Evolutionary conservation across 2,797 vertebrate species (phyloP), one percentile per base, ranked within the genome.

Genomic region (Platalea minor): DNA sequence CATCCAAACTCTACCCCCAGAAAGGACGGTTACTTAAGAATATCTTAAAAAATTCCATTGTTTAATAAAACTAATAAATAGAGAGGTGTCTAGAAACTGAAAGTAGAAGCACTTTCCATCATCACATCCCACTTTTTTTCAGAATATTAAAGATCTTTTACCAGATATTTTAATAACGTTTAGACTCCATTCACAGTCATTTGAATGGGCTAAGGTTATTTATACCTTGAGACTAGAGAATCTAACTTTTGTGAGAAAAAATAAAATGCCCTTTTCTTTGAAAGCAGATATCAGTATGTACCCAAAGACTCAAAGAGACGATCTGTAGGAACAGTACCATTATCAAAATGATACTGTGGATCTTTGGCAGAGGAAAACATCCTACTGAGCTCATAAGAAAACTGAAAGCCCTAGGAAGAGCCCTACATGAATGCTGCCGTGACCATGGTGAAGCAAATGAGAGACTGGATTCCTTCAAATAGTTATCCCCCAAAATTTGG

Each of bases 291-390:
- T 61, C 51, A 41, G n/a, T 17, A 16, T 1, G 3, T 13, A 21
- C 59, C 48, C 70, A 26, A 70, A 79, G 63, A 57, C 41, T 53
- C 31, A 50, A 65, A 63, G 14, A 56, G 21, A 61, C 77, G 5
- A 4, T 9, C 31, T 0, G 0, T 10, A 35, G 43, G 25, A 78
- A 25, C 14, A 15, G 11, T 6, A 19, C 17, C 37, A 33, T 13
- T 18, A 35, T 20, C 28, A 73, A 56, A 48, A 10, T n/a, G 33
- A n/a, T 69, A 33, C 45, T 18, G 23, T 41, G 73, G 25, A 45
- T 69, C 26, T 84, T 39, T 46, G 29, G n/a, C 45, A 73, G 50
- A 25, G 18, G 28, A 31, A 85, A 82, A 33, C 43, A 33, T 57
- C 53, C 53, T 67, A 70, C 79, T 35, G n/a, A 72, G n/a, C 56